Evolutionary conservation across 2,797 vertebrate genomes (phyloP).

Genomic region (Epinephelus coioides): DNA sequence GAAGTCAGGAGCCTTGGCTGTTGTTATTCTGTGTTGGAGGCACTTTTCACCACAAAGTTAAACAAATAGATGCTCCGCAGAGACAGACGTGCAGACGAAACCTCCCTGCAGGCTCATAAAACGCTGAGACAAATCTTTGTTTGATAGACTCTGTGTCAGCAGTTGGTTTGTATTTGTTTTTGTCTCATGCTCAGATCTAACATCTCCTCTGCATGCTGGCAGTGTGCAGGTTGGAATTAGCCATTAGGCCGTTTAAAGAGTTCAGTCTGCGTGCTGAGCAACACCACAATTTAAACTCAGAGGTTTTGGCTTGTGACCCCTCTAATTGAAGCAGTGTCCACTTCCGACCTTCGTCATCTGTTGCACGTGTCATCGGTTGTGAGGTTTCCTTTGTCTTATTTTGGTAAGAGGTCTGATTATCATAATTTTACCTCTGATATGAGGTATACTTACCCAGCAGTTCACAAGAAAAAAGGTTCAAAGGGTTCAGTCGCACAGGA

Average conservation of each 20-base stretch:
- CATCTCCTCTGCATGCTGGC: conserved; percentile 30
- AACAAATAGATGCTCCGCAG: conserved; percentile 67
- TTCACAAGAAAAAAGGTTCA: no score
- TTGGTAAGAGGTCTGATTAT: no score
- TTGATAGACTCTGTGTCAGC: conserved; percentile 65
- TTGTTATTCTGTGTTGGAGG: conserved; percentile 54
- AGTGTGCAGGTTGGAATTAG: conserved; percentile 7
- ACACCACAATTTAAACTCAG: not conserved
- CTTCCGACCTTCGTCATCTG: no score
- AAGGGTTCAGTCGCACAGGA: no score
- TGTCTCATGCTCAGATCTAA: conserved; percentile 16
- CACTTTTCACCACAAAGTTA: conserved; percentile 63
- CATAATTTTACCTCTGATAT: no score
- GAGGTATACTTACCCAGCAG: no score
- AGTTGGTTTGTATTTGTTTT: conserved; percentile 54
- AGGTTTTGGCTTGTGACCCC: not conserved
- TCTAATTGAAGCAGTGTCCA: not conserved
- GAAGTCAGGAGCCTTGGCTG: conserved; percentile 59
- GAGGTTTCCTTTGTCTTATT: not conserved
- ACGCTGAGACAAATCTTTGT: conserved; percentile 54
- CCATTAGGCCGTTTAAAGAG: not conserved
- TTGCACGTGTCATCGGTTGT: not conserved
- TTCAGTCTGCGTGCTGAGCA: conserved; percentile 7
- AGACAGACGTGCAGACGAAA: conserved; percentile 58
- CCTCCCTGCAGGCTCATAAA: conserved; percentile 63